Conservation (phyloP, 1,140 invertebrate species). For the Bombus affinis region DNA sequence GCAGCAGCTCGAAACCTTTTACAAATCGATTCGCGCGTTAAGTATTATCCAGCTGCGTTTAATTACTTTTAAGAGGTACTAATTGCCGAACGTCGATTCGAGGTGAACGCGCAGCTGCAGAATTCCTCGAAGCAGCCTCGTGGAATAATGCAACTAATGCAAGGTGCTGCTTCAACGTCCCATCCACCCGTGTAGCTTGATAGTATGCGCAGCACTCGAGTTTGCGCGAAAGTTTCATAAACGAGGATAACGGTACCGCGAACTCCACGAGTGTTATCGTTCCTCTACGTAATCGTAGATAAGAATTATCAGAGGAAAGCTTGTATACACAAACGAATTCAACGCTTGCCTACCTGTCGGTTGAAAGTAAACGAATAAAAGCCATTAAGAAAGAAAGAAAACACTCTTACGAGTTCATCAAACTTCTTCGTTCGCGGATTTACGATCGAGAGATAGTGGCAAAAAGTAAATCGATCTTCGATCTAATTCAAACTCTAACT, state of each 20-base stretch:
- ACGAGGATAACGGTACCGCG: conserved; percentile 59
- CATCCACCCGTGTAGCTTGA: not conserved
- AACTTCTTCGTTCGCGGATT: not conserved
- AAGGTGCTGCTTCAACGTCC: conserved; percentile 3
- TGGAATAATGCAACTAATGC: conserved; percentile 24
- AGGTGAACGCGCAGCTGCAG: no score
- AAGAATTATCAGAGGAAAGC: conserved; percentile 43
- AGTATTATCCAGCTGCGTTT: not conserved
- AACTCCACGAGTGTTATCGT: conserved; percentile 56
- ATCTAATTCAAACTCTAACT: not conserved
- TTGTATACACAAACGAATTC: not conserved
- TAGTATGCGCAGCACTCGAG: conserved; percentile 9
- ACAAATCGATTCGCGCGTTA: not conserved
- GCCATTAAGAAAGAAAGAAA: not conserved
- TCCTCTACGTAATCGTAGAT: conserved; percentile 45
- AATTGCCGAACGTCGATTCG: not conserved
- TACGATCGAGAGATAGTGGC: not conserved
- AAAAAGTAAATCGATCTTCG: not conserved
- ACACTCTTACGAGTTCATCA: no score
- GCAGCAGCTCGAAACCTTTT: not conserved
- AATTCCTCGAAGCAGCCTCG: not conserved
- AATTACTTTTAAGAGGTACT: conserved; percentile 17
- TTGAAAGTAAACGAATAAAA: not conserved
- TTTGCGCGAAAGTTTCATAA: conserved; percentile 55
- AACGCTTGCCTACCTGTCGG: not conserved